These are phyloP conservation scores for Pseudeuparius sepicola DNA, from an alignment of 2,888 invertebrate species.

Conservation along the genomic window DNA sequence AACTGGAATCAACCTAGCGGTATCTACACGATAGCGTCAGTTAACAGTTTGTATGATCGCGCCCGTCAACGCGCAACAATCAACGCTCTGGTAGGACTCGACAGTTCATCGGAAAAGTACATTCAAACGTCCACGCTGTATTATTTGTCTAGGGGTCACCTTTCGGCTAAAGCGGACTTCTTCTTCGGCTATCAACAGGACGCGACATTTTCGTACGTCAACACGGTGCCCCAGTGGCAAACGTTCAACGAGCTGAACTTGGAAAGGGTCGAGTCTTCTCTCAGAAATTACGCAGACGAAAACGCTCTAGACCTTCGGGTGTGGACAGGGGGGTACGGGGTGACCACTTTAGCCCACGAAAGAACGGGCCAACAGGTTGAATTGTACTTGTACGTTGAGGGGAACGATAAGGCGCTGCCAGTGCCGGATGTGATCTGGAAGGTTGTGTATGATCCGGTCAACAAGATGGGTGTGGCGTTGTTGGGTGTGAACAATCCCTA, in stretches of 20 bases:
- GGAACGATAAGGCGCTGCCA: conserved; percentile 36
- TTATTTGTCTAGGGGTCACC: conserved; percentile 49
- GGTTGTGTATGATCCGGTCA: conserved; percentile 45
- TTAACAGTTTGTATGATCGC: conserved; percentile 31
- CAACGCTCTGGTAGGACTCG: conserved; percentile 30
- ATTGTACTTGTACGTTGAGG: conserved; percentile 31
- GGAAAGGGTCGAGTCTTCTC: conserved; percentile 41
- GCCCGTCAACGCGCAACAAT: conserved; percentile 29
- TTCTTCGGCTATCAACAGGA: conserved; percentile 48
- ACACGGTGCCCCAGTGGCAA: conserved; percentile 59
- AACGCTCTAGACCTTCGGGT: conserved; percentile 29
- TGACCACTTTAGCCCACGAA: conserved; percentile 47
- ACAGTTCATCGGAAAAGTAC: conserved; percentile 35
- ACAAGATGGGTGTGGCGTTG: conserved; percentile 47
- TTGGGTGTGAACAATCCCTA: conserved; percentile 55
- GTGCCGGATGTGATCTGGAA: conserved; percentile 51
- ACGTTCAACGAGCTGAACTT: conserved; percentile 50
- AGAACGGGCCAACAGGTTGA: conserved; percentile 25
- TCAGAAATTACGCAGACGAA: conserved; percentile 38
- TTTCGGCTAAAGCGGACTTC: conserved; percentile 52
- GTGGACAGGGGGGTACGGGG: conserved; percentile 45
- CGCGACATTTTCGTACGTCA: conserved; percentile 46
- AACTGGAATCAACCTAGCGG: conserved; percentile 37
- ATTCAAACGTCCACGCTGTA: conserved; percentile 36
- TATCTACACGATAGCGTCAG: conserved; percentile 40